Base-by-base conservation (phyloP, 2,888 invertebrate species). In the Tyria jacobaeae region DNA sequence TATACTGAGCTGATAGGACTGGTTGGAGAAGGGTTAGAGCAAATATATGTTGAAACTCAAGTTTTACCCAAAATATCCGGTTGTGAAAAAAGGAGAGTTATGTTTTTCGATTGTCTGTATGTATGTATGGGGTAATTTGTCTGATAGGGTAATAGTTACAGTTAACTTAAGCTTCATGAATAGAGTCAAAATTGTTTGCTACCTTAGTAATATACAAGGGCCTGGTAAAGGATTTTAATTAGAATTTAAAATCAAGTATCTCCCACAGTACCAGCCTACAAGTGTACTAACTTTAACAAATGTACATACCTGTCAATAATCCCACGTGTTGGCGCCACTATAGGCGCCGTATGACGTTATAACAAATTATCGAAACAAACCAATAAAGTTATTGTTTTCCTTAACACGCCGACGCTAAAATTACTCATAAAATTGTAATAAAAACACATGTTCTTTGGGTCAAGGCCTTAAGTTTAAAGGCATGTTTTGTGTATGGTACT, bases 311-410 rank as follows among this genome's bases (percentile, higher is more conserved):
- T 47, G 52, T 27, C 41, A 35, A 27, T 15, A 10, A 34, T 12
- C 54, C 53, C 27, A 55, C 49, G 41, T 48, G 17, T 2, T 17
- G 9, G 49, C 60, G 60, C 34, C 53, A 17, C 15, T 34, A 58
- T 12, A 63, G 55, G 59, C 65, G 65, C 63, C 68, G 62, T 14
- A 57, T 68, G 71, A 73, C 73, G 65, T 68, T 58, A 61, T 27
- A 35, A 15, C 2, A 60, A 27, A 62, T 66, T 57, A 62, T 64
- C 54, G 6, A 56, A 37, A 21, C 47, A 57, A 62, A 34, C 54
- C 41, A 54, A 51, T 51, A 44, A 44, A 56, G 41, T 41, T n/a
- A 44, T 27, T 7, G 39, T 63, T 75, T 68, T 70, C 75, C 71
- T 73, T 35, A 62, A 75, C 14, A 50, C 56, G 60, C 49, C 74